These are phyloP conservation scores for Nineta flava DNA, from an alignment of 2,888 invertebrate genomes.

Conservation along the genomic window DNA sequence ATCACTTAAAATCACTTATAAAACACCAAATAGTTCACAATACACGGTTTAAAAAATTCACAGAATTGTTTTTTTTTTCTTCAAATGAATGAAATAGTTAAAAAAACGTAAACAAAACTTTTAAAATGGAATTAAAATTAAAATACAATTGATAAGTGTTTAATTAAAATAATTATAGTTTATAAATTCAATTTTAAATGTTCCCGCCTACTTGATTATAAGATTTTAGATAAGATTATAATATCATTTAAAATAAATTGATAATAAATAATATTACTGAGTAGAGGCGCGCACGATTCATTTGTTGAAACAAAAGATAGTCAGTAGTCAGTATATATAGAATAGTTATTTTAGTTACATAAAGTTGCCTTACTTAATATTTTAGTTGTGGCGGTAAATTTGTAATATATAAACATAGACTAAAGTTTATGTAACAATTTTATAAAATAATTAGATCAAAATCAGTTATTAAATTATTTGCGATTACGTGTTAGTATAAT, in stretches of 20 bases:
- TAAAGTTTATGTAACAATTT: neutral
- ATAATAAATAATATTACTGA: neutral
- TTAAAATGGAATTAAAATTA: no score
- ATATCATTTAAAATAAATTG: neutral
- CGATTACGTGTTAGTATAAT: neutral
- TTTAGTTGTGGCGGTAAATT: no score
- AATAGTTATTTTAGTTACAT: no score
- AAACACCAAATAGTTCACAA: conserved; percentile 10
- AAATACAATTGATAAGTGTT: no score
- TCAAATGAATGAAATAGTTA: neutral
- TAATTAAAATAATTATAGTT: no score
- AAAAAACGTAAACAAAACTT: neutral
- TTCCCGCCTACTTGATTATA: neutral
- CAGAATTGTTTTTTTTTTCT: neutral
- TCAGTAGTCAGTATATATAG: neutral
- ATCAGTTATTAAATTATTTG: neutral
- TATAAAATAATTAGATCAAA: neutral
- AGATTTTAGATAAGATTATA: neutral
- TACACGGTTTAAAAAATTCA: neutral
- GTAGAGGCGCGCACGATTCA: neutral
- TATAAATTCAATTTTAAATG: neutral
- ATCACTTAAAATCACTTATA: conserved; percentile 3
- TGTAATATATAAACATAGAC: no score
- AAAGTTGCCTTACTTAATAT: no score
- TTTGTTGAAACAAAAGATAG: neutral